These are phyloP conservation scores for Xestia ashworthii DNA, from an alignment of 2,888 invertebrate species.

Conservation along the genomic window DNA sequence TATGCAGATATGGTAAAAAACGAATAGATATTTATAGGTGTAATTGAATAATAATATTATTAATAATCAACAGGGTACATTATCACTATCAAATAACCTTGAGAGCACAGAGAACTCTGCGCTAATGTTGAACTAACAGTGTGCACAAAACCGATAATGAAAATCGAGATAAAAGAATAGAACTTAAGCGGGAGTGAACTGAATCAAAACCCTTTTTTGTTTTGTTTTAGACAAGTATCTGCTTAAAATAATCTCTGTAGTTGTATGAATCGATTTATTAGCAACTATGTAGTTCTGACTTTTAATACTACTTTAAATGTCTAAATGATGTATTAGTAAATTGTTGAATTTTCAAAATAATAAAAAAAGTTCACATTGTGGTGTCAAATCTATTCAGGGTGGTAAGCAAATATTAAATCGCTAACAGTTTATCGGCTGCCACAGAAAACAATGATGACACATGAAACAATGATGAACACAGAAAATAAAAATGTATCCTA, in stretches of 20 bases:
- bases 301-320: background rate
- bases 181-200: background rate
- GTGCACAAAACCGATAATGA: background rate
- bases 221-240: background rate
- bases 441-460: background rate
- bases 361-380: background rate
- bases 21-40: constrained; percentile 7
- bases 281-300: background rate
- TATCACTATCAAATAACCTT: constrained; percentile 10
- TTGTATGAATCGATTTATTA: background rate
- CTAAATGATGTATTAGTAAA: background rate
- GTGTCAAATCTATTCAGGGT: background rate
- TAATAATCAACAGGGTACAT: constrained; percentile 5
- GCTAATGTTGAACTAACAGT: background rate
- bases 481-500: background rate
- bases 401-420: background rate
- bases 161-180: background rate
- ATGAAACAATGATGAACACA: too few relatives aligned
- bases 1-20: constrained; percentile 36
- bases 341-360: background rate
- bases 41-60: constrained; percentile 30
- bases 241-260: background rate
- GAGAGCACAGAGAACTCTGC: background rate
- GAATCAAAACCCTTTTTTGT: background rate
- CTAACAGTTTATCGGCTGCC: too few relatives aligned